Evolutionary conservation across 2,113 vertebrate genomes (phyloP), one percentile per base, ranked within the genome.

Genomic region (Alethe castanea): DNA sequence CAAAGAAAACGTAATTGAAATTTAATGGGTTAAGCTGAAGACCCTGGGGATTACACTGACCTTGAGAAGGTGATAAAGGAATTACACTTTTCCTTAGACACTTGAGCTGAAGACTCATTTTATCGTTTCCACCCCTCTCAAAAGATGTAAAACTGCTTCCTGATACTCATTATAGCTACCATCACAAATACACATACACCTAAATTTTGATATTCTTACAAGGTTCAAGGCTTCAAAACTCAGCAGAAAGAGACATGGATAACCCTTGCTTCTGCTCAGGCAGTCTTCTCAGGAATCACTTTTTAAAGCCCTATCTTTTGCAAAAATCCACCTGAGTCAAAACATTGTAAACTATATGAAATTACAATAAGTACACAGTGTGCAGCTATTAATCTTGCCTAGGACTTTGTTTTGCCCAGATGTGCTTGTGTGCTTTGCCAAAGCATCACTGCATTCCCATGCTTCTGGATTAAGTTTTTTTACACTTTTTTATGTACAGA

Each of bases 131-230:
- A 7, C 9, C 1, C 61, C 93, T 95, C 66, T 59, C 69, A 84
- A 61, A 82, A 65, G 54, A 88, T 66, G 88, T 90, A 91, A 92
- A 85, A 60, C 22, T 84, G 35, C 52, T 90, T 95, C 94, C 73
- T 73, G 61, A 44, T 61, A 64, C 83, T 86, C 78, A 57, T 69
- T 77, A 80, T 42, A 92, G 61, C 89, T 91, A 65, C 42, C 57
- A 44, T 90, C 53, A 96, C 79, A 95, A 93, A 94, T 93, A 65
- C 64, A 78, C 20, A 59, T 29, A n/a, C 24, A 42, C 31, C 62
- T 69, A 81, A 47, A 65, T 93, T 95, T 60, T 82, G 7, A 38
- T 91, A 79, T 67, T 87, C 45, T 97, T 73, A 69, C 78, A 86
- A 83, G 24, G 36, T 88, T 79, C 36, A 95, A 52, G 54, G 61